Base-by-base conservation (phyloP, 2,113 vertebrate genomes). In the Leptodactylus fuscus region DNA sequence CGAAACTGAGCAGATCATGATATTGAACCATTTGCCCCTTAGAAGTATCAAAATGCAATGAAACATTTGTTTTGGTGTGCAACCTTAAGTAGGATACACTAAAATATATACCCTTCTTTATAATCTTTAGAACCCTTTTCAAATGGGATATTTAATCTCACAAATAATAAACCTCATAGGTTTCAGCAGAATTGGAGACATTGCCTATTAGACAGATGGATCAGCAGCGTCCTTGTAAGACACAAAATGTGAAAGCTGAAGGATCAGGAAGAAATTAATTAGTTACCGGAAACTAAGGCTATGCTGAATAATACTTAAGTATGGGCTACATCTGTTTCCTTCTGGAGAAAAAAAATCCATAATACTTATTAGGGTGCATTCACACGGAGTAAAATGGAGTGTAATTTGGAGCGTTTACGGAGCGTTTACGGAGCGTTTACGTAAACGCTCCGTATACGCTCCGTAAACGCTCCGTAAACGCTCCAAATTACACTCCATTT, bases 191-290 rank as follows among this genome's bases (percentile, higher is more conserved):
- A 27, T 27, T 65, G 24, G 60, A 65, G 60, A 27, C 58, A 60
- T 62, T 11, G n/a, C 60, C 27, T 12, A 32, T 10, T 32, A 32
- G 5, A 65, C 60, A 65, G 60, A 65, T 65, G 60, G 60, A 32
- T 65, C 27, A 1, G 13, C 12, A 65, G 1, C 27, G 58, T 32
- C 32, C 12, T 12, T 65, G 27, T 32, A 65, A 65, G 60, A 13
- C 60, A 65, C 24, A 65, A 65, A 32, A 29, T 65, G 7, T 65
- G 24, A 65, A 62, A 3, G 24, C 24, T 62, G n/a, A 24, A 62
- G 58, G 24, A 62, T 62, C 24, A 29, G 58, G 24, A 32, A 65
- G 60, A 65, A 65, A 65, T 65, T 65, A 65, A 65, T 65, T 29
- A 65, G 60, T 16, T 65, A 29, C 27, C 29, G 27, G 60, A 65